phyloP scores from a whole-genome alignment of 1,140 invertebrate species.

The Aphaenogaster floridana region DNA sequence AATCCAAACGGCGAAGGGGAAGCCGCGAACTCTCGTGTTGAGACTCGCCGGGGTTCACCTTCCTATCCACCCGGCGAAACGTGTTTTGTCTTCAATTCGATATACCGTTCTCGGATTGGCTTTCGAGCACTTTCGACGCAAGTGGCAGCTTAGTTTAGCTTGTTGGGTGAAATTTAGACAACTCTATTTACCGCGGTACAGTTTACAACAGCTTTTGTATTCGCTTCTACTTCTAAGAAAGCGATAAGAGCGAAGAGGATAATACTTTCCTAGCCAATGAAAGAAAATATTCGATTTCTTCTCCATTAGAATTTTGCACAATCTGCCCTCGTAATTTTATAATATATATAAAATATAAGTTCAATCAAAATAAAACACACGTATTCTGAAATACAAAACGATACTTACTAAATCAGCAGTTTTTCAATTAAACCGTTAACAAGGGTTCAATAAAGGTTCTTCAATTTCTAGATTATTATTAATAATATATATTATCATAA shows the following conservation, averaged over 20 bases:
- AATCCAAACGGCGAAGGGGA: conserved; percentile 71
- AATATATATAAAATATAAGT: background rate
- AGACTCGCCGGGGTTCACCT: conserved; percentile 63
- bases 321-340: background rate
- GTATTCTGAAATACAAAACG: background rate
- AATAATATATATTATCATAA: background rate
- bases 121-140: conserved; percentile 39
- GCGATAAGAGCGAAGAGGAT: background rate
- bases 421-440: background rate
- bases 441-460: background rate
- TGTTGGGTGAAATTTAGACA: conserved; percentile 23
- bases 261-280: background rate
- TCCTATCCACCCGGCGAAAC: conserved; percentile 61
- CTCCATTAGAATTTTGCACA: background rate
- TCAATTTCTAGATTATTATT: background rate
- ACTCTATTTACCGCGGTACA: conserved; percentile 8
- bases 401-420: background rate
- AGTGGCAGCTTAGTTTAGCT: conserved; percentile 12
- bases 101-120: conserved; percentile 51
- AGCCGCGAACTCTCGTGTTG: conserved; percentile 70
- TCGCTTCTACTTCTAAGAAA: background rate
- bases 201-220: background rate
- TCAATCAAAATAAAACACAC: background rate
- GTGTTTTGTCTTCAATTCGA: conserved; percentile 56
- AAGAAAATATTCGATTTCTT: background rate